phyloP scores from a whole-genome alignment of 2,113 vertebrate genomes.

The Porphyrio hochstetteri region DNA sequence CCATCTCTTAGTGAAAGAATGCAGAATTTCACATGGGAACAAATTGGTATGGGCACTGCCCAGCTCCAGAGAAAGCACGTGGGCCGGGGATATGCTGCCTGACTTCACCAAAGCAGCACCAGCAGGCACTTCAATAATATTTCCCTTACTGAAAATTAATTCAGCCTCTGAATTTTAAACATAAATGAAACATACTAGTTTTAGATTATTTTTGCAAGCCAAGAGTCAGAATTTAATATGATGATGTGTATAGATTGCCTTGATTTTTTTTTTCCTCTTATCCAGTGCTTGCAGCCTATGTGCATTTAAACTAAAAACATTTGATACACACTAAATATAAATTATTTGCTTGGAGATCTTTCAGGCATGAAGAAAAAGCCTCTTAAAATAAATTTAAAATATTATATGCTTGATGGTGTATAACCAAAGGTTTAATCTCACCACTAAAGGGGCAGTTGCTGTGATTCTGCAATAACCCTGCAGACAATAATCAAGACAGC shows the following conservation, averaged over 20 bases:
- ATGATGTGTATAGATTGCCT: slow-evolving; percentile 72
- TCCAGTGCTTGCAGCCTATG: slow-evolving; percentile 73
- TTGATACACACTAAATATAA: slow-evolving; percentile 77
- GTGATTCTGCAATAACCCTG: slow-evolving; percentile 77
- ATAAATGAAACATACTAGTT: slow-evolving; percentile 71
- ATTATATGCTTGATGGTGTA: slow-evolving; percentile 82
- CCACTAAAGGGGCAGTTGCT: slow-evolving; percentile 76
- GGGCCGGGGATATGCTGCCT: slow-evolving; percentile 34
- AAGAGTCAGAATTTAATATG: slow-evolving; percentile 75
- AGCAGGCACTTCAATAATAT: slow-evolving; percentile 40
- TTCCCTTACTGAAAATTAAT: slow-evolving; percentile 75
- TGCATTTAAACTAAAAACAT: slow-evolving; percentile 77
- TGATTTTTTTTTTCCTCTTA: slow-evolving; percentile 65
- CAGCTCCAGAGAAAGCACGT: background rate
- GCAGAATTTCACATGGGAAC: background rate
- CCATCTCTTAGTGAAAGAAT: background rate
- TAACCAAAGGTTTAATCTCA: slow-evolving; percentile 81
- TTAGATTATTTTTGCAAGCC: slow-evolving; percentile 69
- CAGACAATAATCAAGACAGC: slow-evolving; percentile 79
- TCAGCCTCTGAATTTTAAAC: slow-evolving; percentile 71
- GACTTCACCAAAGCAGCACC: slow-evolving; percentile 31
- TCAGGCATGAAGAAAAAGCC: slow-evolving; percentile 81
- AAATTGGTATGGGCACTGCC: background rate
- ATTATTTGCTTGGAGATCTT: slow-evolving; percentile 79
- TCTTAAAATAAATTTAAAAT: slow-evolving; percentile 85